These are phyloP conservation scores for Tetramorium alpestre DNA, from an alignment of 1,140 invertebrate genomes.

Conservation along the genomic window DNA sequence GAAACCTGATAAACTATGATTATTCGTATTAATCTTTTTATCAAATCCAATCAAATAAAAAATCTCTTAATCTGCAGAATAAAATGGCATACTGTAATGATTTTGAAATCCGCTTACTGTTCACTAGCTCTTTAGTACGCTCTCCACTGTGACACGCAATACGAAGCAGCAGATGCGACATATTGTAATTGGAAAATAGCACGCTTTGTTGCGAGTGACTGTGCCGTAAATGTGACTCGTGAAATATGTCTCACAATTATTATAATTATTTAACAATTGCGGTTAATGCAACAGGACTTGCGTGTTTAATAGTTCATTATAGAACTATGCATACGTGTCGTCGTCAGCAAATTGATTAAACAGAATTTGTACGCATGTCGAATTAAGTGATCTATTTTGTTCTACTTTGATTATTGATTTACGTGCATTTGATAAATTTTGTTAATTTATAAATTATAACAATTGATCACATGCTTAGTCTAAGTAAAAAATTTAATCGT, in stretches of 20 bases:
- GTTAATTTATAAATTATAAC: conserved; percentile 16
- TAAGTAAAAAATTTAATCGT: not conserved
- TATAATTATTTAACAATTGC: conserved; percentile 48
- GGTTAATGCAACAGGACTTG: not conserved
- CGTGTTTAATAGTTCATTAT: conserved; percentile 25
- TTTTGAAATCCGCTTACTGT: conserved; percentile 25
- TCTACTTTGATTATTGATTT: not conserved
- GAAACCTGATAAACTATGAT: not conserved
- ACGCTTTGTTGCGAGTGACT: not conserved
- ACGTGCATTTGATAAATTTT: not conserved
- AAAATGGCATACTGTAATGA: not conserved
- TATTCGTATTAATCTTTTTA: not conserved
- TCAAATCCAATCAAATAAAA: not conserved
- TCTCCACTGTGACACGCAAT: not conserved
- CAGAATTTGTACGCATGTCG: not conserved
- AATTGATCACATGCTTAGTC: not conserved
- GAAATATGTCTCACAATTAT: not conserved
- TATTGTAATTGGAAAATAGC: conserved; percentile 20
- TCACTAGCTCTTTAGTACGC: not conserved
- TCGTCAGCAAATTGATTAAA: not conserved
- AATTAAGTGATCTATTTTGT: not conserved
- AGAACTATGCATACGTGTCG: not conserved
- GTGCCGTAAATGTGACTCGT: not conserved
- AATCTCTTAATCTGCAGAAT: not conserved
- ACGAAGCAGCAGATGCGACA: not conserved